Evolutionary conservation across 2,888 invertebrate genomes (phyloP).

Genomic region (Epistrophella euchroma): DNA sequence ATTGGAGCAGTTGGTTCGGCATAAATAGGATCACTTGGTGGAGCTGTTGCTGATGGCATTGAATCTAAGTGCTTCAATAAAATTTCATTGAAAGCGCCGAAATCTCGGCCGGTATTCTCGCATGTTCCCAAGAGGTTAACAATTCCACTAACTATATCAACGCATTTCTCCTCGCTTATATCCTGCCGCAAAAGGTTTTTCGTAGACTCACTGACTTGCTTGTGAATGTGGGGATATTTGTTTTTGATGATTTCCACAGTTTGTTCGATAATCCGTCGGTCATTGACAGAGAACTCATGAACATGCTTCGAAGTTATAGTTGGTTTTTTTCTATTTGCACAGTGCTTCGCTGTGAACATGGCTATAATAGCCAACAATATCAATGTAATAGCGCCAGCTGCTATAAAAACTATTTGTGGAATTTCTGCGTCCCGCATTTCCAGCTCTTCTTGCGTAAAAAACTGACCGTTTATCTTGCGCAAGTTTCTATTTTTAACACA

Average conservation of each 20-base stretch:
- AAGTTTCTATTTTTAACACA: slow-evolving; percentile 79
- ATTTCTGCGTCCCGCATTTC: slow-evolving; percentile 75
- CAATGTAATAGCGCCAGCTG: slow-evolving; percentile 55
- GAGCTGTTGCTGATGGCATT: slow-evolving; percentile 77
- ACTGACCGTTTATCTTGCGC: slow-evolving; percentile 79
- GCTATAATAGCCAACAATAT: slow-evolving; percentile 68
- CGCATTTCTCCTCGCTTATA: slow-evolving; percentile 79
- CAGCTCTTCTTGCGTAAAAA: slow-evolving; percentile 79
- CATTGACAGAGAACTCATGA: slow-evolving; percentile 79
- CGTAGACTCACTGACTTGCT: slow-evolving; percentile 78
- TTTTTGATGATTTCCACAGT: slow-evolving; percentile 78
- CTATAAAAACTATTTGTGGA: slow-evolving; percentile 76
- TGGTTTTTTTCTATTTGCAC: slow-evolving; percentile 41
- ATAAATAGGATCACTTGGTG: slow-evolving; percentile 79
- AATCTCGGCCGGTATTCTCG: slow-evolving; percentile 78
- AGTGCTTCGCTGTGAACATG: slow-evolving; percentile 69
- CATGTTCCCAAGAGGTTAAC: slow-evolving; percentile 78
- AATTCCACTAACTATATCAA: slow-evolving; percentile 79
- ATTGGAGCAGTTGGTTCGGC: slow-evolving; percentile 78
- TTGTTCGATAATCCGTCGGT: slow-evolving; percentile 79
- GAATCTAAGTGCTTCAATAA: slow-evolving; percentile 79
- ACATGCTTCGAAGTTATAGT: slow-evolving; percentile 64
- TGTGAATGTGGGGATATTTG: slow-evolving; percentile 80
- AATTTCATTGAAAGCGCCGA: slow-evolving; percentile 80
- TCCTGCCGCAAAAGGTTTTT: slow-evolving; percentile 78